A percentile compares a stretch with the other conserved stretches of the same genome.
Conservation (phyloP, 2,888 invertebrate species). For the Octonoba sinensis region DNA sequence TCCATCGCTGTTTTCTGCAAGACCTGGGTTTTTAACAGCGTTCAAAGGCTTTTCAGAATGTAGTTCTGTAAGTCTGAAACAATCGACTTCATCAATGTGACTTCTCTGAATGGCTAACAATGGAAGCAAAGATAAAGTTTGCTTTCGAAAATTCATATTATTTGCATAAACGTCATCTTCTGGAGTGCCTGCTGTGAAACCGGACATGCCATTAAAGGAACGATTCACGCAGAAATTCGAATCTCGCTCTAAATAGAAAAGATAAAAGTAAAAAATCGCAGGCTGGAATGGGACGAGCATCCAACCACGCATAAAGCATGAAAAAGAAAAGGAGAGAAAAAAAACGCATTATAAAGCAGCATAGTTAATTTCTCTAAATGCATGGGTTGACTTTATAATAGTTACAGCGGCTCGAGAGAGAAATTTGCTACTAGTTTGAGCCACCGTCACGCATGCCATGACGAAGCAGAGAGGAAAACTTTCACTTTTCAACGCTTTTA, state of each 20-base stretch:
- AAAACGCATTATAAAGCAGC: not conserved
- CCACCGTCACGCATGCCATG: slow-evolving; percentile 3
- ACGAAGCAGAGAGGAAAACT: not conserved
- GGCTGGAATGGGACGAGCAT: slow-evolving; percentile 1
- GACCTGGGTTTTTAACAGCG: too few species aligned
- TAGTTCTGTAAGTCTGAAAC: too few species aligned
- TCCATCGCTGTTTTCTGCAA: too few species aligned
- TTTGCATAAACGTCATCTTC: too few species aligned
- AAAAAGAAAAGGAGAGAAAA: not conserved
- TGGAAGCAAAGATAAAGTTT: too few species aligned
- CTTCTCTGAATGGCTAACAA: too few species aligned
- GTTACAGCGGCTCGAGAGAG: not conserved
- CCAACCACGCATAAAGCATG: slow-evolving; percentile 12
- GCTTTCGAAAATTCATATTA: too few species aligned
- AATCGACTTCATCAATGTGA: too few species aligned
- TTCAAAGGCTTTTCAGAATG: too few species aligned
- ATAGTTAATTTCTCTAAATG: slow-evolving; percentile 23
- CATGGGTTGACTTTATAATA: slow-evolving; percentile 15
- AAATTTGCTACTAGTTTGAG: not conserved
- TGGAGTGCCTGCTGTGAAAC: not conserved
- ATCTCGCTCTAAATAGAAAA: slow-evolving; percentile 18
- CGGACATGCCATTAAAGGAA: slow-evolving; percentile 22
- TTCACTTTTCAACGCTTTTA: not conserved
- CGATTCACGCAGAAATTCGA: slow-evolving; percentile 6
- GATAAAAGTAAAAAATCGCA: not conserved